Conservation (phyloP, 2,797 vertebrate species). For the Semotilus atromaculatus region DNA sequence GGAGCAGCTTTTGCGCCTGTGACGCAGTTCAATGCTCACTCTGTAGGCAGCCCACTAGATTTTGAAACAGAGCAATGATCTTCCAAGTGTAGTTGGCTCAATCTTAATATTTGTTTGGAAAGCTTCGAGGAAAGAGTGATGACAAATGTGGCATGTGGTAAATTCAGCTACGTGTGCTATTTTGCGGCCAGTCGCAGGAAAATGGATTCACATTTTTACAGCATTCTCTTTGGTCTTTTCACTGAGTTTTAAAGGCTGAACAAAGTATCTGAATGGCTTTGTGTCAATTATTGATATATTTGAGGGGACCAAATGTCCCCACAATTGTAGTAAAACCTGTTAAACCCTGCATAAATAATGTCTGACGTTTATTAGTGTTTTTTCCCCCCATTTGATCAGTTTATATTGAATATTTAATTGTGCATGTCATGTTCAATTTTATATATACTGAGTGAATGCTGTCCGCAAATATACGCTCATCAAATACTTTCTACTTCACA, state of each 20-base stretch:
- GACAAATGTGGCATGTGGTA: conserved; percentile 30
- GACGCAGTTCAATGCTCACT: neutral
- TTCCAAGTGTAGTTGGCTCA: conserved; percentile 27
- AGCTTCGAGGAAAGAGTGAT: conserved; percentile 36
- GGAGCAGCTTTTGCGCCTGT: neutral
- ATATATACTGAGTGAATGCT: no score
- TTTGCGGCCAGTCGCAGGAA: neutral
- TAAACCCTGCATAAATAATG: no score
- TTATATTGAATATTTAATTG: no score
- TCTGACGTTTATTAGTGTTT: no score
- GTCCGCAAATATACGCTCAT: no score
- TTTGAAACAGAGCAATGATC: conserved; percentile 5
- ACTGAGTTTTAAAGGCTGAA: neutral
- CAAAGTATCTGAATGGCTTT: neutral
- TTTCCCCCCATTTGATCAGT: no score
- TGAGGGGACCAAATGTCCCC: neutral
- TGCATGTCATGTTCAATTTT: no score
- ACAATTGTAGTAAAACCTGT: no score
- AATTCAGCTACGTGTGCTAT: neutral
- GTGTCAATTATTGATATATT: neutral
- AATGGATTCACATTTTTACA: neutral
- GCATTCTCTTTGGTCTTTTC: neutral
- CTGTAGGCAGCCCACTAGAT: neutral
- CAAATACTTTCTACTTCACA: no score
- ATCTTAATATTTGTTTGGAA: conserved; percentile 29